Conservation (phyloP, 2,888 invertebrate genomes). For the Boloria euphrosyne region DNA sequence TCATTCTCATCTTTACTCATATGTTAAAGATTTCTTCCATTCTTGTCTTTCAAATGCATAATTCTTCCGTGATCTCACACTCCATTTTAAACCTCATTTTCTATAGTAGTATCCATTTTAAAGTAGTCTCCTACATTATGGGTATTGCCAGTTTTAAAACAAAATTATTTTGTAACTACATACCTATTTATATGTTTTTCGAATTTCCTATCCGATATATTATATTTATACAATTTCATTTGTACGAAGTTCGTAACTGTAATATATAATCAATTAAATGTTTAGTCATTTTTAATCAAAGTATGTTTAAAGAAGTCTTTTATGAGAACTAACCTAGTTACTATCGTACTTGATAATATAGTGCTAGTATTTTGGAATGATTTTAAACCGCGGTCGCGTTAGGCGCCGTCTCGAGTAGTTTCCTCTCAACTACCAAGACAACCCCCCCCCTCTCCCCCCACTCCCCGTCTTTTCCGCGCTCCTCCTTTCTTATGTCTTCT, state of each 20-base stretch:
- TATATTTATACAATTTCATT: constrained; percentile 26
- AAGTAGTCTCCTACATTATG: constrained; percentile 20
- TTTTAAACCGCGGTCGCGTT: constrained; percentile 11
- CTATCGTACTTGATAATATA: constrained; percentile 33
- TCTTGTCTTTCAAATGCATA: constrained; percentile 53
- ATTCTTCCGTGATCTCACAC: constrained; percentile 68
- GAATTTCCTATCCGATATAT: constrained; percentile 20
- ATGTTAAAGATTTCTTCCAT: constrained; percentile 54
- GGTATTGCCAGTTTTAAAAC: constrained; percentile 25
- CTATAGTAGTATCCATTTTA: constrained; percentile 47
- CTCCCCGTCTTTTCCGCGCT: neutral
- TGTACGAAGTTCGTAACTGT: constrained; percentile 19
- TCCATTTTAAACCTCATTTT: constrained; percentile 69
- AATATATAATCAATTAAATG: constrained; percentile 22
- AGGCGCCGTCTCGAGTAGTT: neutral
- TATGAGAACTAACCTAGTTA: constrained; percentile 32
- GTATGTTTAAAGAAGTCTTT: constrained; percentile 25
- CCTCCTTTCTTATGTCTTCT: constrained; percentile 28
- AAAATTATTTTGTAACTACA: constrained; percentile 27
- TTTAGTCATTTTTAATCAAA: constrained; percentile 29
- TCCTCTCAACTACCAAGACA: neutral
- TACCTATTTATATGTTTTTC: constrained; percentile 33
- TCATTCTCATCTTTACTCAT: constrained; percentile 46
- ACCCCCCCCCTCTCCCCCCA: too few species aligned
- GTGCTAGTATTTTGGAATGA: constrained; percentile 31